Evolutionary conservation across 2,888 invertebrate species (phyloP).

Genomic region (Leucoptera coffeella): DNA sequence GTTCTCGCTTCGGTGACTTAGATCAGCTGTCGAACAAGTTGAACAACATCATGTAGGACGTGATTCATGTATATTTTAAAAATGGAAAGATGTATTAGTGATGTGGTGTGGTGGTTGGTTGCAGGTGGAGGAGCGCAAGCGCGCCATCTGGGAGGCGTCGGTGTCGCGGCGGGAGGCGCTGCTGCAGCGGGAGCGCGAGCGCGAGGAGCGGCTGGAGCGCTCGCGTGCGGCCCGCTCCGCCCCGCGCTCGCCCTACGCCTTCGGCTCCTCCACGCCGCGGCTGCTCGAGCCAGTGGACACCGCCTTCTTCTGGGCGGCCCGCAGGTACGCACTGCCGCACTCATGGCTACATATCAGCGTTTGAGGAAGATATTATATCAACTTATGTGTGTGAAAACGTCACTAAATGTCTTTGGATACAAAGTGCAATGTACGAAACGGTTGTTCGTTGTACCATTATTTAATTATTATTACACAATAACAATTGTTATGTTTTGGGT

Average conservation of each 20-base stretch:
- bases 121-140: slow-evolving; percentile 83
- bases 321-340: slow-evolving; percentile 44
- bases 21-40: too few species aligned
- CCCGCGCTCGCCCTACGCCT: slow-evolving; percentile 68
- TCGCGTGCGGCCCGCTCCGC: slow-evolving; percentile 69
- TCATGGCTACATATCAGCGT: background rate
- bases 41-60: too few species aligned
- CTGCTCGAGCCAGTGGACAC: slow-evolving; percentile 79
- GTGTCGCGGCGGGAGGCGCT: slow-evolving; percentile 81
- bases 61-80: too few species aligned
- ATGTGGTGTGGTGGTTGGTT: too few species aligned
- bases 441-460: too few species aligned
- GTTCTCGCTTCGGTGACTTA: too few species aligned
- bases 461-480: slow-evolving; percentile 7
- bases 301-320: slow-evolving; percentile 77
- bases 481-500: too few species aligned
- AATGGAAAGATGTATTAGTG: too few species aligned
- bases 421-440: too few species aligned
- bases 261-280: slow-evolving; percentile 87
- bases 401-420: too few species aligned
- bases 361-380: too few species aligned
- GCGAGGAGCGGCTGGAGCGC: slow-evolving; percentile 74
- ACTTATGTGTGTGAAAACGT: too few species aligned
- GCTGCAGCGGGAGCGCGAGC: slow-evolving; percentile 77
- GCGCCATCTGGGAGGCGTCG: slow-evolving; percentile 84